Evolutionary conservation across 2,797 vertebrate species (phyloP).

Genomic region (Cebuella pygmaea): DNA sequence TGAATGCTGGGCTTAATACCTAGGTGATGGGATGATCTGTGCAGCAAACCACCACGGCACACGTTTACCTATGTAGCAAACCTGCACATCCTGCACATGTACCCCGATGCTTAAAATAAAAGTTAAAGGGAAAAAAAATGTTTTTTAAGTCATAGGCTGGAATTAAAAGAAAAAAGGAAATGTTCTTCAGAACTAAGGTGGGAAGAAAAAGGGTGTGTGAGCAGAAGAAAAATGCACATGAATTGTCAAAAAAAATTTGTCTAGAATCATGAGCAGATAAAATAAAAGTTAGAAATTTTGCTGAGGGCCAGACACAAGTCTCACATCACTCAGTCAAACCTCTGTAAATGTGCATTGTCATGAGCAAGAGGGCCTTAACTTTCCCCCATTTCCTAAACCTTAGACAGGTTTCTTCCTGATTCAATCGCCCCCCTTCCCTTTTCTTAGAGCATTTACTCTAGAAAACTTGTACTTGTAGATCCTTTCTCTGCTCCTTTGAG

Average conservation of each 20-base stretch:
- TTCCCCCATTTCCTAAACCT: neutral
- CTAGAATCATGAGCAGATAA: neutral
- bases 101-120: neutral
- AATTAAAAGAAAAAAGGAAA: neutral
- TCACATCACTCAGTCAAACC: neutral
- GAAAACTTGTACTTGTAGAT: neutral
- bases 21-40: neutral
- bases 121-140: neutral
- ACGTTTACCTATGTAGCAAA: neutral
- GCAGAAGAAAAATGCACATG: neutral
- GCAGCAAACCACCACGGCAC: neutral
- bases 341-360: neutral
- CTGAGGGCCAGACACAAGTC: neutral
- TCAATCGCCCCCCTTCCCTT: neutral
- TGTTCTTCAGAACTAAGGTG: neutral
- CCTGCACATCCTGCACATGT: neutral
- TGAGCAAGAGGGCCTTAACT: neutral
- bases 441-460: slow-evolving; percentile 8
- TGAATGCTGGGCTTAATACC: neutral
- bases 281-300: neutral
- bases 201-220: neutral
- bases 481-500: slow-evolving; percentile 5
- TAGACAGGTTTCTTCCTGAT: neutral
- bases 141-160: neutral
- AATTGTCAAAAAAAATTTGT: neutral